Conservation (phyloP, 2,888 invertebrate genomes). For the Lepidocyrtoides sp. region DNA sequence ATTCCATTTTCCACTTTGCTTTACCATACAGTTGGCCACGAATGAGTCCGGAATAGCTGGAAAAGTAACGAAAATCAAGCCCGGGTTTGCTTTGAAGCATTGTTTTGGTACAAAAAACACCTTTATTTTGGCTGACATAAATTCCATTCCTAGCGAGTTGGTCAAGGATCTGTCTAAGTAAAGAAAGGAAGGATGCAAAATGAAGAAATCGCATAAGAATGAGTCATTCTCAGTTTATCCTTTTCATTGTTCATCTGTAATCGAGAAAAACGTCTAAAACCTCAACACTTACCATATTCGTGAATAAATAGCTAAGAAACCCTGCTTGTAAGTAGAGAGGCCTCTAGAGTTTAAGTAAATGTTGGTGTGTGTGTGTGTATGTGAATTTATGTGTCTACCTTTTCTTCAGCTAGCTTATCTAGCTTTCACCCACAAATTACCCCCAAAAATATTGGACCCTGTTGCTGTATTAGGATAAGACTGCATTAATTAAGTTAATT, state of each 20-base stretch:
- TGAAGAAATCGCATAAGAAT: constrained; percentile 12
- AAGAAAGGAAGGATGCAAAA: constrained; percentile 29
- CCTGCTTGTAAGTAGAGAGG: not conserved
- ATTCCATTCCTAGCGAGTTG: constrained; percentile 63
- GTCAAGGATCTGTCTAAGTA: constrained; percentile 69
- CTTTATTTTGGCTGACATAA: constrained; percentile 61
- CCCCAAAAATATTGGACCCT: too few relatives aligned
- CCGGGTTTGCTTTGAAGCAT: constrained; percentile 72
- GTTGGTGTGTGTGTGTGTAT: too few relatives aligned
- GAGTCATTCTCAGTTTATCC: not conserved
- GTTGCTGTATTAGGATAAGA: too few relatives aligned
- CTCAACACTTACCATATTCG: not conserved
- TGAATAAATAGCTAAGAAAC: not conserved
- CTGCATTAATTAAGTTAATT: not conserved
- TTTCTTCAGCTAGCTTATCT: too few relatives aligned
- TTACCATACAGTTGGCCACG: not conserved
- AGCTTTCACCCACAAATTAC: too few relatives aligned
- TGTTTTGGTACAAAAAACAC: constrained; percentile 65
- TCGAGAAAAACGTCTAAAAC: not conserved
- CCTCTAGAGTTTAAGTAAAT: too few relatives aligned
- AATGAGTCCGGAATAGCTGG: constrained; percentile 36
- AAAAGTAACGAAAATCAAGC: constrained; percentile 64
- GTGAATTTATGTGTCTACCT: too few relatives aligned
- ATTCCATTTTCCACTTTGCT: not conserved
- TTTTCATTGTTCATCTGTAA: not conserved